A percentile compares a stretch with the other conserved stretches of the same genome.
These are phyloP conservation scores for Diachasmimorpha longicaudata DNA, from an alignment of 1,140 invertebrate species.

Conservation along the genomic window DNA sequence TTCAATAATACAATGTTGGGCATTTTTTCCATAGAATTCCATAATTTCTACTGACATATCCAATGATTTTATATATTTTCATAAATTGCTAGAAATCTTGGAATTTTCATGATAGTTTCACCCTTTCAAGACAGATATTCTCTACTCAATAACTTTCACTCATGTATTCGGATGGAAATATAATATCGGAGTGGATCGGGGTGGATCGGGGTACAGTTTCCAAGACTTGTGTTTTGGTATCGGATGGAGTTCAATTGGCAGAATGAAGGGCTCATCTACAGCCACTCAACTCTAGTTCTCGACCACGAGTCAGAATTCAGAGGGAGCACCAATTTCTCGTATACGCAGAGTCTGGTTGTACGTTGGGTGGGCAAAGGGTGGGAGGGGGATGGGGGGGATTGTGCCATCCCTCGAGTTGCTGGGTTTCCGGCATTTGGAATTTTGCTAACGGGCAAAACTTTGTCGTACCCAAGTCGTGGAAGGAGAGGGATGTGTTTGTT, in stretches of 20 bases:
- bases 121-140: too few species aligned
- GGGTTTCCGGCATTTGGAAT: conserved; percentile 2
- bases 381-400: background rate
- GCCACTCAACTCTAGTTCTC: background rate
- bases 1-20: too few species aligned
- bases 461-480: background rate
- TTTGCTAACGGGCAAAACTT: conserved; percentile 11
- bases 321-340: background rate
- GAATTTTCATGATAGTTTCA: too few species aligned
- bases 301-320: background rate
- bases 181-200: too few species aligned
- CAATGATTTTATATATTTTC: too few species aligned
- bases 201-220: background rate
- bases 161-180: too few species aligned
- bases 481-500: background rate
- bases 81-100: too few species aligned
- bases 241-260: background rate
- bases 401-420: background rate
- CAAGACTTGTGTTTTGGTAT: background rate
- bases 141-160: too few species aligned
- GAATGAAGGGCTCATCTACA: background rate
- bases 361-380: too few species aligned
- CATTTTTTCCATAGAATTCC: too few species aligned
- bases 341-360: background rate
- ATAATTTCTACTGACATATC: too few species aligned